phyloP scores from a whole-genome alignment of 2,888 invertebrate genomes.

The Sminthurides aquaticus region DNA sequence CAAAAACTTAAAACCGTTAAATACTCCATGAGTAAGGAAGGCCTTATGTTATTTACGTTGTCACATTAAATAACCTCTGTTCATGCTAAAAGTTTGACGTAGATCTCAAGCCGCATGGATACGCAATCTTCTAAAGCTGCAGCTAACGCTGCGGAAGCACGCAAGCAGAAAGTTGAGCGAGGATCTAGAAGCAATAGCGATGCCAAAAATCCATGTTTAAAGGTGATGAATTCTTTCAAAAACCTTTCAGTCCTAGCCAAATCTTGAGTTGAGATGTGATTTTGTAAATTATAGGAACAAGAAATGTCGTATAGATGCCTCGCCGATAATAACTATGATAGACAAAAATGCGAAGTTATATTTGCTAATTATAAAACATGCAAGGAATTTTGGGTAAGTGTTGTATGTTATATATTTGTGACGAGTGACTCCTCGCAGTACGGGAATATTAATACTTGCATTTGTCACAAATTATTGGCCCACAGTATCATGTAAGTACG shows the following conservation, averaged over 20 bases:
- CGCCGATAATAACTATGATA: not conserved
- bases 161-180: not conserved
- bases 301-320: not conserved
- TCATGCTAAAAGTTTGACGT: too few relatives aligned
- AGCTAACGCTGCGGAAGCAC: not conserved
- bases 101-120: too few relatives aligned
- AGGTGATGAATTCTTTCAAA: not conserved
- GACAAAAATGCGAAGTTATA: not conserved
- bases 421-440: too few relatives aligned
- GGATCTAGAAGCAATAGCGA: not conserved
- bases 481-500: not conserved
- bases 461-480: not conserved
- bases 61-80: too few relatives aligned
- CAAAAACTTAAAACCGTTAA: too few relatives aligned
- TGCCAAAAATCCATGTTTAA: not conserved
- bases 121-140: not conserved
- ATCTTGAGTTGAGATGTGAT: too few relatives aligned
- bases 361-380: slow-evolving; percentile 2
- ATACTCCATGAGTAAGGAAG: too few relatives aligned
- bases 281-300: slow-evolving; percentile 1
- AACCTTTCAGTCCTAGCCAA: too few relatives aligned
- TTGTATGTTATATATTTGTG: not conserved
- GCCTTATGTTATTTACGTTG: too few relatives aligned
- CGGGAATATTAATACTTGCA: not conserved
- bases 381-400: slow-evolving; percentile 3